Evolutionary conservation across 2,113 vertebrate species (phyloP).

Genomic region (Axis porcinus): DNA sequence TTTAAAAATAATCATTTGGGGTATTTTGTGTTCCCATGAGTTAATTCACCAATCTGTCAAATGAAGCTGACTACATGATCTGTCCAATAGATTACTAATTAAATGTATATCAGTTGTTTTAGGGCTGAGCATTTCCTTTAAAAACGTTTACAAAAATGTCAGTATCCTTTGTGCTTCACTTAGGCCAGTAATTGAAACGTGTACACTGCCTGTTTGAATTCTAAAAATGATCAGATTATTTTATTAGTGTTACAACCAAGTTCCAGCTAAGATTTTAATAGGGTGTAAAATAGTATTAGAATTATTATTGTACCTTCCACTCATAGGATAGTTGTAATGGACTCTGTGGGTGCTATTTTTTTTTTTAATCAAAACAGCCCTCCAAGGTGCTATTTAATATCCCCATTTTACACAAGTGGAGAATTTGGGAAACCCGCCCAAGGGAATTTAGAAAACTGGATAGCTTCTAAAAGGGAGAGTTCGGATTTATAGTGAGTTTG

Average conservation of each 20-base stretch:
- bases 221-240: not conserved
- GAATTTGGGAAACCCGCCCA: not conserved
- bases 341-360: not conserved
- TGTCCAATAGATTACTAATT: not conserved
- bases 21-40: not conserved
- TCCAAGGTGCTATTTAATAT: not conserved
- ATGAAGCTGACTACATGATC: not conserved
- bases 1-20: not conserved
- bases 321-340: not conserved
- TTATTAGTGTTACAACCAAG: not conserved
- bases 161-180: not conserved
- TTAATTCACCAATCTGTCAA: not conserved
- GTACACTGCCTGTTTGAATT: not conserved
- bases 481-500: not conserved
- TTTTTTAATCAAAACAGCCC: not conserved
- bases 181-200: not conserved
- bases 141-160: not conserved
- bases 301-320: not conserved
- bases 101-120: not conserved
- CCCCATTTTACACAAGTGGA: not conserved
- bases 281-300: not conserved
- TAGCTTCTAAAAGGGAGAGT: not conserved
- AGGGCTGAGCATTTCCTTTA: not conserved
- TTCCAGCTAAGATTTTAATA: not conserved
- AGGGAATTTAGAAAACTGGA: not conserved